Base-by-base conservation (phyloP, 2,888 invertebrate species). In the Caenorhabditis wallacei region DNA sequence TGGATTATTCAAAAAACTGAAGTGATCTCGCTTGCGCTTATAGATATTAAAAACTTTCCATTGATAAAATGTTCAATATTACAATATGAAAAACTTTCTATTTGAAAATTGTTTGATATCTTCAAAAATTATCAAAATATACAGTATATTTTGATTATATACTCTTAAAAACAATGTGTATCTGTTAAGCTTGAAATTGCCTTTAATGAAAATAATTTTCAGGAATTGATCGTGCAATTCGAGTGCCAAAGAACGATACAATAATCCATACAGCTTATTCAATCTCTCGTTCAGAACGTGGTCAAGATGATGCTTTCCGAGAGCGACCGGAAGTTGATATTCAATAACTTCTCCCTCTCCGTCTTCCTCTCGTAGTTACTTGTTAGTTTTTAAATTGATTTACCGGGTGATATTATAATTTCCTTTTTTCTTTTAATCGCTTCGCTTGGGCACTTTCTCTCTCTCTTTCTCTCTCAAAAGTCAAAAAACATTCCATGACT, bases 221-320 rank as follows among this genome's bases (percentile, higher is more conserved):
- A 81, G 93, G 94, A 43, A 71, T 89, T 57, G 85, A 88, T 76
- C 84, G 88, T 59, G 78, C 82, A 3, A 76, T 88, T 20, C 75
- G 78, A 35, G 70, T 88, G 16, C 80, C 76, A 24, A 71, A 59
- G 48, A 85, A 87, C 61, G 85, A 86, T 18, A 79, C 84, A 18
- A 54, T 81, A 11, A 43, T 86, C 26, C 81, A 85, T 40, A 82
- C 85, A 16, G 85, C 87, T 11, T 87, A 85, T 63, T 56, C 75
- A 22, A 72, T 80, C n/a, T 74, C 86, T 20, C 78, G 85, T n/a
- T 63, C 74, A 1, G 75, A 83, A 61, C 71, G 83, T 24, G 84
- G 84, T 11, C 54, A 71, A 40, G 85, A 85, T 46, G 86, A 85
- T 56, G 83, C 80, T 3, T 83, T 83, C 66, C 40, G 48, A 61